phyloP scores from a whole-genome alignment of 1,140 invertebrate genomes.

The Venturia canescens region DNA sequence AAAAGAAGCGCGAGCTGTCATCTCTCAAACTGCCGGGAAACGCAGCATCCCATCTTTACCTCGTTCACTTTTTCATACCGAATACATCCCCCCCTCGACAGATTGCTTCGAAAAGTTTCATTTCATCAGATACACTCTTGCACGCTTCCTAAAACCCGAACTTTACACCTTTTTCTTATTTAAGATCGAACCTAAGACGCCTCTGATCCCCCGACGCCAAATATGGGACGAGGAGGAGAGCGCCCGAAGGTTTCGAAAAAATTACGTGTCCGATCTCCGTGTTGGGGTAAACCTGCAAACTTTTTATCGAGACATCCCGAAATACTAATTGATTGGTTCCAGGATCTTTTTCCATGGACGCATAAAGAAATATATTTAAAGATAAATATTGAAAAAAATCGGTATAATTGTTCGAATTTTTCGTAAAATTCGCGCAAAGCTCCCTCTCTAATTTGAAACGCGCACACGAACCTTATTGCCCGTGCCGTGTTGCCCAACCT shows the following conservation, averaged over 20 bases:
- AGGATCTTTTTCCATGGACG: too few relatives aligned
- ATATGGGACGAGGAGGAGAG: too few relatives aligned
- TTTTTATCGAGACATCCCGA: too few relatives aligned
- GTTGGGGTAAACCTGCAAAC: too few relatives aligned
- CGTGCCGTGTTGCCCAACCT: constrained; percentile 48
- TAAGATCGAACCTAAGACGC: not conserved
- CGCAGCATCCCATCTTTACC: constrained; percentile 6
- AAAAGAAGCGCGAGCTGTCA: constrained; percentile 28
- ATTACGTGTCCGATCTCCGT: too few relatives aligned
- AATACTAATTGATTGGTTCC: too few relatives aligned
- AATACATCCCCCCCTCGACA: not conserved
- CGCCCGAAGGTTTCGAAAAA: too few relatives aligned
- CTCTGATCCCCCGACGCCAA: too few relatives aligned
- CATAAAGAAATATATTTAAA: too few relatives aligned
- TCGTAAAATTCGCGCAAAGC: constrained; percentile 43
- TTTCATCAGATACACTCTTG: not conserved
- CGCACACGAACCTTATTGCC: constrained; percentile 50
- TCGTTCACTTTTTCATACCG: not conserved
- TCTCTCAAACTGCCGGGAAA: constrained; percentile 43
- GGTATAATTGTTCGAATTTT: not conserved
- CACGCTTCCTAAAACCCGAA: not conserved
- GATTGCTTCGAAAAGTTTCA: not conserved
- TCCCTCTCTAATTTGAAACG: too few relatives aligned
- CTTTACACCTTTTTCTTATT: constrained; percentile 6
- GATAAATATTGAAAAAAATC: too few relatives aligned